phyloP scores from a whole-genome alignment of 2,113 vertebrate genomes.

The Pluvialis apricaria region DNA sequence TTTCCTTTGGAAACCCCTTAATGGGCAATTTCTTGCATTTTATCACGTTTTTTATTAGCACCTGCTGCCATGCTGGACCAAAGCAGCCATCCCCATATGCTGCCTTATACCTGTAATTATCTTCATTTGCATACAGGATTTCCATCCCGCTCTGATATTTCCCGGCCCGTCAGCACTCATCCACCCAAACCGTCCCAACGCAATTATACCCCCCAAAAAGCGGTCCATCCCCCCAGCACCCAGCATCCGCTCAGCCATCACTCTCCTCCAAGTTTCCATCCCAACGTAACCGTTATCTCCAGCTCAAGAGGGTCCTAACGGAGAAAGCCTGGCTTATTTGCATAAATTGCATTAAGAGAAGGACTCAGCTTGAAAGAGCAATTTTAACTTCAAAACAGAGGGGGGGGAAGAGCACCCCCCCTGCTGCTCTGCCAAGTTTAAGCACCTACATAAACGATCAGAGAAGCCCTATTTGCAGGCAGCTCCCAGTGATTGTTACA shows the following conservation, averaged over 20 bases:
- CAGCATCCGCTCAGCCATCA: not conserved
- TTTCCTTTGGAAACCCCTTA: not conserved
- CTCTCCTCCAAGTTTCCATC: not conserved
- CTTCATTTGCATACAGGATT: not conserved
- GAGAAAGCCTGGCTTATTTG: not conserved
- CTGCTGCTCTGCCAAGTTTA: not conserved
- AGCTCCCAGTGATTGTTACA: fast-evolving
- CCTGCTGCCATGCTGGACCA: not conserved
- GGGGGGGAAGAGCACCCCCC: not conserved
- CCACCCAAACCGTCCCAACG: not conserved
- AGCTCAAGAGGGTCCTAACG: not conserved
- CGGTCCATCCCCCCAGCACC: fast-evolving
- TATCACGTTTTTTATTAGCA: not conserved
- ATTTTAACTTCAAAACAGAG: not conserved
- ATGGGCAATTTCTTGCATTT: not conserved
- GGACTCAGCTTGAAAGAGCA: not conserved
- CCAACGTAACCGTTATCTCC: not conserved
- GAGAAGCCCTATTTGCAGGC: fast-evolving
- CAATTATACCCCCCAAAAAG: not conserved
- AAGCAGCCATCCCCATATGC: not conserved
- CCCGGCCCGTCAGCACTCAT: not conserved
- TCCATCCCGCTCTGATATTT: not conserved
- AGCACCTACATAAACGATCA: not conserved
- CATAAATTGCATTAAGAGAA: not conserved
- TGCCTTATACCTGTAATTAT: not conserved